phyloP scores from a whole-genome alignment of 1,140 invertebrate genomes.

The Zaprionus tsacasi region DNA sequence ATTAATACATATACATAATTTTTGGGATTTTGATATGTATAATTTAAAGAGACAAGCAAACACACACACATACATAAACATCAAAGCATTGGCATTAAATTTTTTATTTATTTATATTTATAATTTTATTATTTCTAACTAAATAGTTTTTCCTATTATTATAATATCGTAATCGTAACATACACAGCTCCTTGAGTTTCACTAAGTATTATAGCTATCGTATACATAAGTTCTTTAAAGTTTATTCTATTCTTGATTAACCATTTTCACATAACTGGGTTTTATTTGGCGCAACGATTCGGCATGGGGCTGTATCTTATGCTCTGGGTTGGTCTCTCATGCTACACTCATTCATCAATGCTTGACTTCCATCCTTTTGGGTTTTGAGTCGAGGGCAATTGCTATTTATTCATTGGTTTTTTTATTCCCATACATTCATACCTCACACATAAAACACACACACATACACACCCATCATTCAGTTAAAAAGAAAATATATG shows the following conservation, averaged over 20 bases:
- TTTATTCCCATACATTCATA: conserved; percentile 28
- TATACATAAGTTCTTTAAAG: conserved; percentile 32
- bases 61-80: conserved; percentile 26
- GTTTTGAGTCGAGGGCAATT: conserved; percentile 44
- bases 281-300: conserved; percentile 17
- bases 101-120: conserved; percentile 28
- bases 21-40: conserved; percentile 59
- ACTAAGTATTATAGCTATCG: conserved; percentile 35
- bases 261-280: conserved; percentile 33
- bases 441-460: conserved; percentile 18
- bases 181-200: conserved; percentile 23
- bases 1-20: conserved; percentile 57
- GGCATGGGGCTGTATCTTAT: conserved; percentile 22
- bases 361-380: conserved; percentile 53
- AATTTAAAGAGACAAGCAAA: conserved; percentile 44
- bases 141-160: conserved; percentile 32
- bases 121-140: conserved; percentile 28
- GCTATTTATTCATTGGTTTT: conserved; percentile 35
- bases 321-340: conserved; percentile 44
- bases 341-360: conserved; percentile 11
- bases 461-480: conserved; percentile 52
- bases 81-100: conserved; percentile 32
- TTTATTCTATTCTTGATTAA: conserved; percentile 40
- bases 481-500: conserved; percentile 73
- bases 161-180: conserved; percentile 56